phyloP scores from a whole-genome alignment of 2,797 vertebrate genomes.

The Oophaga sylvatica region DNA sequence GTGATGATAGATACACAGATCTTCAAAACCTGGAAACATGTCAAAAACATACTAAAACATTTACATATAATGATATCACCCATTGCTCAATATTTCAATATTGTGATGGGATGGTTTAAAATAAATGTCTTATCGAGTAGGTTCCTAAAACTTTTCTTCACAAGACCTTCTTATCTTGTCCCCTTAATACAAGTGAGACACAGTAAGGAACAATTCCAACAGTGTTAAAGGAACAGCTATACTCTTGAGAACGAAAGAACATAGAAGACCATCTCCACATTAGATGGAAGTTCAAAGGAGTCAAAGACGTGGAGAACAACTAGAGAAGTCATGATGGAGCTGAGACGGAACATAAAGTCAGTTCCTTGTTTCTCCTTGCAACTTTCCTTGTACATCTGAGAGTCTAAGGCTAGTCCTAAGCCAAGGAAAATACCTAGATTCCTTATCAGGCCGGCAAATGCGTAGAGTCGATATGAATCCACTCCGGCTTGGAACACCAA shows the following conservation, averaged over 20 bases:
- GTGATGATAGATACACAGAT: neutral
- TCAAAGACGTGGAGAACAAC: constrained; percentile 80
- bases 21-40: neutral
- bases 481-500: constrained; percentile 74
- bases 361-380: constrained; percentile 73
- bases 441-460: constrained; percentile 80
- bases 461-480: constrained; percentile 77
- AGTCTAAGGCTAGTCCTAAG: constrained; percentile 80
- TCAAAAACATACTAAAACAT: neutral
- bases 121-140: neutral
- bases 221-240: constrained; percentile 75
- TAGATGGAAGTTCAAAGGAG: constrained; percentile 77
- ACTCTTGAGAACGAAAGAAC: constrained; percentile 82
- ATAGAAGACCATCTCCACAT: constrained; percentile 77
- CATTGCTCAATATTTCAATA: neutral
- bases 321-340: constrained; percentile 73
- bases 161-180: constrained; percentile 72
- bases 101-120: neutral
- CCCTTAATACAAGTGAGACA: constrained; percentile 71
- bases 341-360: constrained; percentile 63
- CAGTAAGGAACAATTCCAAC: constrained; percentile 84
- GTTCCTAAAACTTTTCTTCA: neutral
- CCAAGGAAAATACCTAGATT: constrained; percentile 80
- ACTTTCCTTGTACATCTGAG: constrained; percentile 71
- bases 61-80: neutral